phyloP scores from a whole-genome alignment of 2,797 vertebrate species.

The Dendrocincla tyrannina region DNA sequence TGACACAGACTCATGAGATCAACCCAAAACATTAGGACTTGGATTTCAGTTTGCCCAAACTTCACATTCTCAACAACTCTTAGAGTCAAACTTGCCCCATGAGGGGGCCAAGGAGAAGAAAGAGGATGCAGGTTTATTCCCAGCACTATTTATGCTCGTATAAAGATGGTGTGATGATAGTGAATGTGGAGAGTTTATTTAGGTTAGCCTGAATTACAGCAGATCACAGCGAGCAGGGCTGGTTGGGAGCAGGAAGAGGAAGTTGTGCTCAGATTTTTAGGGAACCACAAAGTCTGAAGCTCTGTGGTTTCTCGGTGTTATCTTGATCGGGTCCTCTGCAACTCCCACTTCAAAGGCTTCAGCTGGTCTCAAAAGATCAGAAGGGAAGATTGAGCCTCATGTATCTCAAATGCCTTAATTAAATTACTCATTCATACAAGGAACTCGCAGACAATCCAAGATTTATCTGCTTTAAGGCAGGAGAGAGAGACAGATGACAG shows the following conservation, averaged over 20 bases:
- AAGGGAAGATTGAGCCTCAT: slow-evolving; percentile 1
- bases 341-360: slow-evolving; percentile 50
- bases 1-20: neutral
- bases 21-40: neutral
- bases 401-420: slow-evolving; percentile 17
- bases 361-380: slow-evolving; percentile 9
- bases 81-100: accelerated
- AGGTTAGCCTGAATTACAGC: neutral
- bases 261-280: slow-evolving; percentile 24
- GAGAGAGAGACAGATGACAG: neutral
- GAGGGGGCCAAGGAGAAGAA: neutral
- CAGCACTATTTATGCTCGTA: neutral
- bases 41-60: neutral
- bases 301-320: neutral
- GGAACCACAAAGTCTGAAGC: slow-evolving; percentile 23
- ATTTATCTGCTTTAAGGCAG: neutral
- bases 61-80: neutral
- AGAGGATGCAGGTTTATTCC: neutral
- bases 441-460: neutral
- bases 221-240: neutral
- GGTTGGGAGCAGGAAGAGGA: slow-evolving; percentile 19
- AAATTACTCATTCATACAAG: slow-evolving; percentile 29
- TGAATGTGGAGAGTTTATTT: neutral
- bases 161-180: neutral
- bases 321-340: slow-evolving; percentile 17